These are phyloP conservation scores for Gandaritis pyraliata DNA, from an alignment of 2,888 invertebrate genomes.

Conservation along the genomic window DNA sequence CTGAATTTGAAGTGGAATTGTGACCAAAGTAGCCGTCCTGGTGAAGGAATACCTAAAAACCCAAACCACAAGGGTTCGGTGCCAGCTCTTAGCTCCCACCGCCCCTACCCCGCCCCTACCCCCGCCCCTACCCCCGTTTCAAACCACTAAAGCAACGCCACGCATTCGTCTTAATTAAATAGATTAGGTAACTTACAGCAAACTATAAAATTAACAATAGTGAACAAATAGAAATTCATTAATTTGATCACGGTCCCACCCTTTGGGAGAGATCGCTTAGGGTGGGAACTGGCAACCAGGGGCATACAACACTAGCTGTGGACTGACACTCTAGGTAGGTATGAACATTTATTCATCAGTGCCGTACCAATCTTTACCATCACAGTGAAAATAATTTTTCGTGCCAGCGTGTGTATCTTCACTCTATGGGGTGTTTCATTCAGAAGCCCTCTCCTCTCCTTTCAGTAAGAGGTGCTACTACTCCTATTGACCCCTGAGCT, in stretches of 20 bases:
- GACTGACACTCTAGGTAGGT: conserved; percentile 1
- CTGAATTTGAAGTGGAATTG: no score
- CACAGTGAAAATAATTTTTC: neutral
- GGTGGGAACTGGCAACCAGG: conserved; percentile 6
- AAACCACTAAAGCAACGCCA: neutral
- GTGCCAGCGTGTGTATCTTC: conserved; percentile 6
- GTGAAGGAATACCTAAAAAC: no score
- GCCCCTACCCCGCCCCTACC: no score
- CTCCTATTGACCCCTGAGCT: conserved; percentile 39
- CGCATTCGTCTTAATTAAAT: conserved; percentile 36
- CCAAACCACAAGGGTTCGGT: neutral
- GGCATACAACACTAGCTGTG: neutral
- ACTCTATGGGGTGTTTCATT: conserved; percentile 16
- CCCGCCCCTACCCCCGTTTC: neutral
- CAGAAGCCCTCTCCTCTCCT: conserved; percentile 37
- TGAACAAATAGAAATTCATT: conserved; percentile 61
- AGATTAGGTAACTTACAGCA: conserved; percentile 46
- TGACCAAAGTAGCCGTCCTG: no score
- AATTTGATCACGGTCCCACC: conserved; percentile 60
- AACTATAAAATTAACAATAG: conserved; percentile 55
- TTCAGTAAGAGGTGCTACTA: conserved; percentile 48
- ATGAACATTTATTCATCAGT: neutral
- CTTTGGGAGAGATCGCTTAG: conserved; percentile 45
- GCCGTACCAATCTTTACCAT: neutral
- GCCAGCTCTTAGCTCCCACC: no score